Evolutionary conservation across 2,888 invertebrate species (phyloP), one percentile per base, ranked within the genome.

Genomic region (Patella ulyssiponensis): DNA sequence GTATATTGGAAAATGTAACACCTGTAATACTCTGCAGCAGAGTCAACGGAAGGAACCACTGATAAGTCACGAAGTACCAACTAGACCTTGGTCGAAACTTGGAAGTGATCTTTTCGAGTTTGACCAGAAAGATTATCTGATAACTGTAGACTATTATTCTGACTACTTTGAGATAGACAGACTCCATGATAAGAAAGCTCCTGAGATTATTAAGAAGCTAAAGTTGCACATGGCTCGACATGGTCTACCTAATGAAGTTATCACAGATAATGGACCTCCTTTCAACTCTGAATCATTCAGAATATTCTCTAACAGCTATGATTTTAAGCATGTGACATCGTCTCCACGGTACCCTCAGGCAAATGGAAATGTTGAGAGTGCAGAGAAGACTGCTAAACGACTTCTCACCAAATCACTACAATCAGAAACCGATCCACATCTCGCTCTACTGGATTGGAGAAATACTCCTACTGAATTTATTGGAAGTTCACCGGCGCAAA

Each of bases 101-200:
- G 64, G 64, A 64, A 64, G n/a, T 20, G 64, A 64, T 64, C 20
- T 64, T 20, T 64, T 64, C 3, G 64, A 64, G n/a, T 64, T 64
- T 11, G 64, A 64, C 20, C n/a, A 20, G n/a, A n/a, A 64, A 20
- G 64, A 64, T 64, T 64, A 64, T 15, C n/a, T 64, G 58, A 64
- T 64, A 9, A 20, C 20, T 20, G 64, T 64, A 20, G 64, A 64
- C 64, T 64, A 64, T 64, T 64, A 64, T 14, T 64, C 64, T 64
- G 64, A 64, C 20, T 64, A 64, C 20, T 64, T 20, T 64, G 64
- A 64, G 64, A 20, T 64, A 15, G 64, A 64, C 20, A 64, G 20
- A 15, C 20, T 64, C 9, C n/a, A 20, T 11, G 20, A 64, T 14
- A 64, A 64, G 20, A 64, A 9, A 20, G 64, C 64, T 64, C n/a